These are phyloP conservation scores for Amblyjoppa fuscipennis DNA, from an alignment of 2,888 invertebrate species.

Conservation along the genomic window DNA sequence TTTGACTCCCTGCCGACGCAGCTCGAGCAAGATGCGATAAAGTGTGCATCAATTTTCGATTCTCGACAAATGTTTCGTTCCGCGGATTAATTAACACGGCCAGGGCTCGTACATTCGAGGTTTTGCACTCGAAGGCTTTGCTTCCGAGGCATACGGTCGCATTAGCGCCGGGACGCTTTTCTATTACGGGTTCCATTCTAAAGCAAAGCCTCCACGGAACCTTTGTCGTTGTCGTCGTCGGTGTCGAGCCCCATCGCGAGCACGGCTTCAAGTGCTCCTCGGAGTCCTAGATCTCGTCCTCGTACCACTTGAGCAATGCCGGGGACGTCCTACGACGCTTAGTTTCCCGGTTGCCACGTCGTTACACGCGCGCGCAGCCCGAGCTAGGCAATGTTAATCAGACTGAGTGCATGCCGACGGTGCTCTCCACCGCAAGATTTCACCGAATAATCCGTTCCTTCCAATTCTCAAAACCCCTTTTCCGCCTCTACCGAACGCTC, in stretches of 20 bases:
- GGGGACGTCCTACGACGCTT: constrained; percentile 7
- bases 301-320: constrained; percentile 18
- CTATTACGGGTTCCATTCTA: constrained; percentile 17
- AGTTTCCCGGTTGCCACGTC: constrained; percentile 20
- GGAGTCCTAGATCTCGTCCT: constrained; percentile 28
- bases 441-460: constrained; percentile 42
- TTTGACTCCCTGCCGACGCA: no score
- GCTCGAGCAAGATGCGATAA: no score
- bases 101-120: background rate
- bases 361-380: constrained; percentile 42
- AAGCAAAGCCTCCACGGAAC: constrained; percentile 28
- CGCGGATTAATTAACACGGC: background rate
- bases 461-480: constrained; percentile 18
- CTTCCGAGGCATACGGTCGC: background rate
- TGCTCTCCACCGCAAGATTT: constrained; percentile 29
- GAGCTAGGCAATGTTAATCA: constrained; percentile 62
- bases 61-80: background rate
- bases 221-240: constrained; percentile 36
- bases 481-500: constrained; percentile 17
- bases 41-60: background rate
- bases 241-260: constrained; percentile 38
- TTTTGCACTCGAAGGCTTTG: background rate
- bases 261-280: constrained; percentile 25
- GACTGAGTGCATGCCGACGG: constrained; percentile 56
- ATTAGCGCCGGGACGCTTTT: constrained; percentile 25